Conservation (phyloP, 2,888 invertebrate species). For the Nezara viridula region DNA sequence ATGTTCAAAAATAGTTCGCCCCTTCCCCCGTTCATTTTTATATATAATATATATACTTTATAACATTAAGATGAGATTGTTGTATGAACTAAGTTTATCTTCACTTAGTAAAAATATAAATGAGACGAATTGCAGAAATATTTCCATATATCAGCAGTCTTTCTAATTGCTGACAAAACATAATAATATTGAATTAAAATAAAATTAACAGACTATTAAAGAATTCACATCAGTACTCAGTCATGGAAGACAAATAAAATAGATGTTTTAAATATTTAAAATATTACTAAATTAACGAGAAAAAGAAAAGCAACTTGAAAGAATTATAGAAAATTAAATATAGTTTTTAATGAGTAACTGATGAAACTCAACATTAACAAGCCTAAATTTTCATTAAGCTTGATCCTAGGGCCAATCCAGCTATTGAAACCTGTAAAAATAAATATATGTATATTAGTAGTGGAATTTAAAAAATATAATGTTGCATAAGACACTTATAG, state of each 20-base stretch:
- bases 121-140: background rate
- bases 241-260: background rate
- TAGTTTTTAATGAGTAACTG: slow-evolving; percentile 20
- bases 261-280: slow-evolving; percentile 6
- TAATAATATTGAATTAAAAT: background rate
- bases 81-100: background rate
- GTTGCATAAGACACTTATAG: too few species aligned
- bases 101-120: slow-evolving; percentile 16
- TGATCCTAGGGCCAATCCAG: background rate
- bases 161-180: slow-evolving; percentile 1
- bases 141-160: slow-evolving; percentile 25
- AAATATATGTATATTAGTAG: background rate
- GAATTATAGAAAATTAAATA: slow-evolving; percentile 24
- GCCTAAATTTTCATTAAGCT: background rate
- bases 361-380: background rate
- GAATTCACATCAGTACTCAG: background rate
- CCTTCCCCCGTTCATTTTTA: background rate
- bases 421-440: background rate
- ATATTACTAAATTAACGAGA: background rate
- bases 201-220: background rate
- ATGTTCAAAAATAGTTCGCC: slow-evolving; percentile 22
- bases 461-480: too few species aligned
- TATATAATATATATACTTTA: background rate
- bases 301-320: background rate
- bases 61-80: slow-evolving; percentile 5